Base-by-base conservation (phyloP, 2,888 invertebrate species). In the Timandra comae region DNA sequence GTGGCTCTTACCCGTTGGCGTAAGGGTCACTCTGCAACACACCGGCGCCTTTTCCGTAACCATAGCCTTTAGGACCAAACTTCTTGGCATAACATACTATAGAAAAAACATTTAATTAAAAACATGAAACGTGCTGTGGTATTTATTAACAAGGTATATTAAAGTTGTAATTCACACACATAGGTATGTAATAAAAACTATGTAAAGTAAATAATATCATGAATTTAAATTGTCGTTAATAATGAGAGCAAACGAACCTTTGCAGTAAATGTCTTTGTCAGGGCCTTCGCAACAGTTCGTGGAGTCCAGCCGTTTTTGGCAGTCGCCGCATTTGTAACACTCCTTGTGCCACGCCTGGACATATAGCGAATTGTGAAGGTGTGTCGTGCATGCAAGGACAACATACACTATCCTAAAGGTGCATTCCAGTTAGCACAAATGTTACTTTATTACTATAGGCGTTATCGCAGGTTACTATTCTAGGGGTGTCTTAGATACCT, bases 11-110 rank as follows among this genome's bases (percentile, higher is more conserved):
- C 94, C 93, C 93, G 86, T 92, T 92, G 77, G 91, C 89, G 86
- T 90, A 91, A 86, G 91, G 91, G 88, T 96, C 96, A 84, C 94
- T 94, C 88, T 96, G 95, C 69, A 96, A 89, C 58, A 95, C 95
- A 73, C 96, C 96, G 73, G 94, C 96, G 71, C 99, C 98, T 87
- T 96, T 95, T 66, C 98, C 98, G 85, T 96, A 98, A 67, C 97
- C 98, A 84, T 97, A 97, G 81, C 96, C 96, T 88, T 95, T 97
- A 65, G 98, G 98, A 64, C 98, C 98, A 87, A 95, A 98, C 89
- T 92, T 95, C 90, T 97, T 96, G 75, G 92, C 95, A 88, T 99
- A 98, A 90, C 98, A 98, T 70, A 94, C 94, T 95, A 81, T 95
- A 81, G 36, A 75, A 74, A 76, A 58, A 71, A 71, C 75, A 76